Conservation (phyloP, 2,888 invertebrate species). For the Heliconius hortense region DNA sequence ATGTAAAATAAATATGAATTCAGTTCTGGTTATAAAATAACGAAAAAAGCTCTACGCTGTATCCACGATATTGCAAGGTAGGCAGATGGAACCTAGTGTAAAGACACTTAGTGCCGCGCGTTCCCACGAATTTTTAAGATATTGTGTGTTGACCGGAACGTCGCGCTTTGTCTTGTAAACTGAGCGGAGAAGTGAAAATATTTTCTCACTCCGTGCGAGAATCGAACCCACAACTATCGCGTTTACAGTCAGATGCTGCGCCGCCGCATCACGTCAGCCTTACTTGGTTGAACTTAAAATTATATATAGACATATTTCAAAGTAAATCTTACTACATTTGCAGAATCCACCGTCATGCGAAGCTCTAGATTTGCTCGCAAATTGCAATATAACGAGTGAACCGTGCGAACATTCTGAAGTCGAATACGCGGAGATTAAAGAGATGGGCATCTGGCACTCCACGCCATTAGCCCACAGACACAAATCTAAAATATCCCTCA, state of each 20-base stretch:
- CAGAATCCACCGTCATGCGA: constrained; percentile 57
- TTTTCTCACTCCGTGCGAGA: too few relatives aligned
- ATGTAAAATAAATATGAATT: background rate
- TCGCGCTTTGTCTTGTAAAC: too few relatives aligned
- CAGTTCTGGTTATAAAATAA: background rate
- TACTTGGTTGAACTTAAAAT: background rate
- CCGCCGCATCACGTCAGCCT: background rate
- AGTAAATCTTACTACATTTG: background rate
- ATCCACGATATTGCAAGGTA: background rate
- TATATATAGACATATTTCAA: background rate
- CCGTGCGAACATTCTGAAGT: constrained; percentile 57
- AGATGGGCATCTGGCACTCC: constrained; percentile 79
- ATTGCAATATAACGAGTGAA: constrained; percentile 60
- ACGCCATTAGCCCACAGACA: constrained; percentile 71
- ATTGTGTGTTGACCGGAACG: too few relatives aligned
- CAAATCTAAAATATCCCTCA: constrained; percentile 86
- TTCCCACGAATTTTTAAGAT: too few relatives aligned
- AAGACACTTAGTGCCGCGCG: too few relatives aligned
- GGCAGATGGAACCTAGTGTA: too few relatives aligned
- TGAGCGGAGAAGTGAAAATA: too few relatives aligned
- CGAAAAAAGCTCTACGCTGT: background rate
- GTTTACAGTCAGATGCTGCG: too few relatives aligned
- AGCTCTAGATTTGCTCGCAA: constrained; percentile 68
- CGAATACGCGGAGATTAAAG: constrained; percentile 72
- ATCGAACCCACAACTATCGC: too few relatives aligned